phyloP scores from a whole-genome alignment of 2,797 vertebrate genomes.

The Thalassophryne amazonica region DNA sequence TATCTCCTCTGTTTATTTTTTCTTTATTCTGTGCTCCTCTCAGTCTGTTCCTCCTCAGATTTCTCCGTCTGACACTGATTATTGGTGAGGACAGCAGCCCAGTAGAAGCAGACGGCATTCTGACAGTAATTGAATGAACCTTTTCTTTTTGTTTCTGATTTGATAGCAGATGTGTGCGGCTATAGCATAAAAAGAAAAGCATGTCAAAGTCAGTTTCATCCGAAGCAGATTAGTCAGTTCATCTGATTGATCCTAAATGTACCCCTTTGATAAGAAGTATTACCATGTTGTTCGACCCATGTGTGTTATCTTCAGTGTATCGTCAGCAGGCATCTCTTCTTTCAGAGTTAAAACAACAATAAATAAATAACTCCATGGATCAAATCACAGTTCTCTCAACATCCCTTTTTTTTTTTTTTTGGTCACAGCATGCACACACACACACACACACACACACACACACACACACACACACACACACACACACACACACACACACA shows the following conservation, averaged over 20 bases:
- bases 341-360: conserved; percentile 13
- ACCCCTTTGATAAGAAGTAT: neutral
- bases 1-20: conserved; percentile 11
- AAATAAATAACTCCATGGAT: conserved; percentile 30
- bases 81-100: conserved; percentile 16
- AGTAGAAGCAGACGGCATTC: neutral
- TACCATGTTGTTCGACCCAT: conserved; percentile 12
- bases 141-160: conserved; percentile 10
- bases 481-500: conserved; percentile 2
- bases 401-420: conserved; percentile 36
- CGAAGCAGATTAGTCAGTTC: neutral
- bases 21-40: conserved; percentile 12
- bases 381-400: conserved; percentile 42
- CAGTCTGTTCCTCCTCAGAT: conserved; percentile 7
- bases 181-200: neutral
- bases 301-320: conserved; percentile 20
- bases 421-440: conserved; percentile 18
- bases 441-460: conserved; percentile 11
- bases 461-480: neutral
- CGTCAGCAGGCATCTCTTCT: neutral
- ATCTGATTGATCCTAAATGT: neutral
- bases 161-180: conserved; percentile 4
- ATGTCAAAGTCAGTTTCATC: neutral
- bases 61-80: conserved; percentile 32
- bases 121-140: neutral